Evolutionary conservation across 2,113 vertebrate species (phyloP), one percentile per base, ranked within the genome.

Genomic region (Isurus oxyrinchus): DNA sequence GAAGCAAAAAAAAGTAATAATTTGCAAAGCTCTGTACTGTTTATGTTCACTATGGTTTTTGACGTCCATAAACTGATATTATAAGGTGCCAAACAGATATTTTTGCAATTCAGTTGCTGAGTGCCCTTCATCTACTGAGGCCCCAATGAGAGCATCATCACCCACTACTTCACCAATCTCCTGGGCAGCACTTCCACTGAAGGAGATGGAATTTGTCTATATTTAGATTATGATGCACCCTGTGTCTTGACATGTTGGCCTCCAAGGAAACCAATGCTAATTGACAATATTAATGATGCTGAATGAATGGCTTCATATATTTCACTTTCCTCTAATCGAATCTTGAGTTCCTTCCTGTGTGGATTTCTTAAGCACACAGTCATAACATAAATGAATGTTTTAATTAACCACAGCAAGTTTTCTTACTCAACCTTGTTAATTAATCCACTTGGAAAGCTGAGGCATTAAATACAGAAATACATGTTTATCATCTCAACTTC

Each of bases 141-240:
- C 61, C 90, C 23, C 31, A 66, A 8, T 66, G 35, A 94, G 5
- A 23, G 55, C 61, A 31, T 94, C n/a, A 7, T 63, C 59, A n/a
- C 35, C 90, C 19, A 66, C 35, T 61, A 63, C 90, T 63, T 63
- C 90, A 93, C 1, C 90, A 16, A 93, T 93, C 90, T 93, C 90
- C 57, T n/a, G n/a, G 59, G 14, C 35, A 63, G 14, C n/a, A 63
- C 90, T 63, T 91, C n/a, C 90, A 94, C 4, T 40, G 90, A 93
- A 63, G 59, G 59, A 94, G 90, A 94, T 94, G 59, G 90, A 40
- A 40, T 66, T 63, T 94, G 63, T 94, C 90, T 94, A 94, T 94
- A 94, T 94, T 94, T 94, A 61, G 90, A 63, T 94, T 61, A 94
- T 66, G 90, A 94, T 94, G 90, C 59, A 94, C 61, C n/a, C 90